Evolutionary conservation across 2,113 vertebrate genomes (phyloP), one percentile per base, ranked within the genome.

Genomic region (Neolamprologus tretocephalus): DNA sequence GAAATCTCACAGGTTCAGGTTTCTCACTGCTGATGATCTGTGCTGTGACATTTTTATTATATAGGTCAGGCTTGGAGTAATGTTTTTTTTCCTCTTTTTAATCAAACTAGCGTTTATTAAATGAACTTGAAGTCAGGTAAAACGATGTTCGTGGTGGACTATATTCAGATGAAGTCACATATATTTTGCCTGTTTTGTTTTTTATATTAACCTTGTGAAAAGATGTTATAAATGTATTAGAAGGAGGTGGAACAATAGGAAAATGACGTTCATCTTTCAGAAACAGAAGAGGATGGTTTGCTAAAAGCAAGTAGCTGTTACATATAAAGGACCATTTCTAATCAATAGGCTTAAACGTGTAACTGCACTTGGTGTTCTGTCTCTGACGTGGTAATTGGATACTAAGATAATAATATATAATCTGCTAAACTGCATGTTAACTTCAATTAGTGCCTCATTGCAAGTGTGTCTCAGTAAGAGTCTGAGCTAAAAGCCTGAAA

Each of bases 321-420:
- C 1, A 33, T 51, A 31, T 51, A n/a, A 13, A 78, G 2, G 4
- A 78, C 73, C 11, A 33, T 78, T 78, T 78, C 16, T n/a, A 49
- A 78, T 51, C 73, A 78, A 49, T 31, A n/a, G 5, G 26, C 73
- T 49, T 31, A 51, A 49, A 78, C 1, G 17, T 51, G 73, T 78
- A 51, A 31, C 45, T 78, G 73, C 73, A 51, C 26, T 78, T 49
- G 47, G 26, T 1, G 26, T 78, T 78, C 40, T 28, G 71, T 31
- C 42, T 49, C 23, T 49, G 42, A 49, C 16, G 3, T 78, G 71
- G 71, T 49, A 49, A 78, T 78, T 78, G 71, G 71, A 78, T 49
- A 28, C 71, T 78, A 49, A 49, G 71, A 49, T 78, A 78, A 78
- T 78, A 78, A 51, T 51, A 78, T 78, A n/a, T 31, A 78, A 78